Conservation (phyloP, 2,113 vertebrate species). For the Crocuta crocuta region DNA sequence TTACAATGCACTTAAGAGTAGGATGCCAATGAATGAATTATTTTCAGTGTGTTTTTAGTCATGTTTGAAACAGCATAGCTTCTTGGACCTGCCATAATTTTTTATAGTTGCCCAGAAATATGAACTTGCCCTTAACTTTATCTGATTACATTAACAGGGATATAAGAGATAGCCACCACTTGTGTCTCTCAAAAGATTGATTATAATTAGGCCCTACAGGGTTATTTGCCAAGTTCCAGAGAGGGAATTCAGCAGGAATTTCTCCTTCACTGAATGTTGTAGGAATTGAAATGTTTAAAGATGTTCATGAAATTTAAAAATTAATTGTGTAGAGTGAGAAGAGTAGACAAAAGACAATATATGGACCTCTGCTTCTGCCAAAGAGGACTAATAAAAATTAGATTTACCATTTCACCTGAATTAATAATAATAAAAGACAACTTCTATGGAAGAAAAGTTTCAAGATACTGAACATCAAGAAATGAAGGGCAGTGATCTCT, state of each 20-base stretch:
- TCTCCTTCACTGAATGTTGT: conserved; percentile 29
- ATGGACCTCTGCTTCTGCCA: background rate
- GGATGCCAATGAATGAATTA: background rate
- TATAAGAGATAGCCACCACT: background rate
- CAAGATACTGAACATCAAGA: background rate
- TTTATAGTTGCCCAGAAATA: conserved; percentile 16
- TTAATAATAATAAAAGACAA: background rate
- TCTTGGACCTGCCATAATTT: background rate
- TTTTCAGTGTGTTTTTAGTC: background rate
- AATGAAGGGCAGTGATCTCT: background rate
- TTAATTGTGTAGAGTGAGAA: background rate
- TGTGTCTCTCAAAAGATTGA: background rate
- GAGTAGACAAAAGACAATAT: background rate
- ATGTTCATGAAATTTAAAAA: background rate
- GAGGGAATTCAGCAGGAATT: background rate
- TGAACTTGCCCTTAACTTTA: background rate
- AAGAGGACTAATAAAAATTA: background rate
- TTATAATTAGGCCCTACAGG: background rate
- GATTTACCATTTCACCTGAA: background rate
- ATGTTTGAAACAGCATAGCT: background rate
- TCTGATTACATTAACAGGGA: background rate
- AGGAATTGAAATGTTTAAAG: background rate
- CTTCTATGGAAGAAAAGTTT: background rate
- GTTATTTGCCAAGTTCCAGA: background rate
- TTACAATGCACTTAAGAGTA: background rate